Base-by-base conservation (phyloP, 2,888 invertebrate genomes). In the Tiliacea aurago region DNA sequence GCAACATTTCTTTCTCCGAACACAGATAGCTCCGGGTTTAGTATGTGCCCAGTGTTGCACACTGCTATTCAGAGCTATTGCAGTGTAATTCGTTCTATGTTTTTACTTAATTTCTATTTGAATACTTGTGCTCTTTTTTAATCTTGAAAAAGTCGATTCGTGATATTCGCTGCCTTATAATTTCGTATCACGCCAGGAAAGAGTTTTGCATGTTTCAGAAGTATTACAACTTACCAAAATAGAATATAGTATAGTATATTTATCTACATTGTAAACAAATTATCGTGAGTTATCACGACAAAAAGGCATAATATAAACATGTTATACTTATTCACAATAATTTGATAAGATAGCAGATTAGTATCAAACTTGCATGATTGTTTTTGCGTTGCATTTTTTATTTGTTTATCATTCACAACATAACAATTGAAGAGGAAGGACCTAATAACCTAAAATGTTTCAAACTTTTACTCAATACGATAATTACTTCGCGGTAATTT, bases 341-440 rank as follows among this genome's bases (percentile, higher is more conserved):
- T 70, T 79, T 53, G 75, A 70, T 80, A 80, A 83, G 80, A 69
- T 71, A 83, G 0, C 4, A 68, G 55, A 70, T 71, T 68, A 64
- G 15, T 73, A 68, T 74, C 70, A 64, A 47, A 43, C 56, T 43
- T 41, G 1, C 37, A 64, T 63, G 59, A 64, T 64, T 80, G 61
- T 67, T 75, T 74, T 84, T 65, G 61, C 18, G 37, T 55, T 59
- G 41, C 15, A 67, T 23, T 23, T 73, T 72, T 56, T n/a, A n/a
- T n/a, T n/a, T n/a, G n/a, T 63, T 67, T 18, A 56, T 81, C 53
- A 56, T 65, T 55, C 53, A 68, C 6, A 81, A 74, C 20, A 61
- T 23, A 58, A 23, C 15, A 47, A 58, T 73, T 23, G 51, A 53
- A 53, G 37, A 51, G 43, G 58, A 51, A 65, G 23, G 33, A 62